Evolutionary conservation across 2,797 vertebrate species (phyloP).

Genomic region (Xyrichtys novacula): DNA sequence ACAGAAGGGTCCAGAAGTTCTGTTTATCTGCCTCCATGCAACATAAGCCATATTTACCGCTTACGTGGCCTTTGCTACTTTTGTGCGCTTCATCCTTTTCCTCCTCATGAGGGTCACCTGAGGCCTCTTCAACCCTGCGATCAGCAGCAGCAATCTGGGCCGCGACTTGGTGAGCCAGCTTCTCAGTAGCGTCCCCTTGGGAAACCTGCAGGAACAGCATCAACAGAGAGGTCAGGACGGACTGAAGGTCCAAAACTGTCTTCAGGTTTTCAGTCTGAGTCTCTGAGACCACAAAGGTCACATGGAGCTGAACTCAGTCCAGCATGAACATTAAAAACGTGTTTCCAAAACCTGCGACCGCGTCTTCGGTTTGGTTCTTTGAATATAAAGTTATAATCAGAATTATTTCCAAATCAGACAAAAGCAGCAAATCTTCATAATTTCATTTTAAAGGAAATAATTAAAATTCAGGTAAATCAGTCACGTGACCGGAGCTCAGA

Average conservation of each 20-base stretch:
- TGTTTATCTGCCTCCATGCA: conserved; percentile 58
- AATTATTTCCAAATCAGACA: no score
- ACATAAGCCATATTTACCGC: conserved; percentile 87
- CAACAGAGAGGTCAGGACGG: not conserved
- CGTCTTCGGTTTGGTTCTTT: no score
- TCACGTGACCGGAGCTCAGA: no score
- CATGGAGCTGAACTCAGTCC: not conserved
- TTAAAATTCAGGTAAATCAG: no score
- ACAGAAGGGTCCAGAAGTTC: no score
- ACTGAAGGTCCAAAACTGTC: not conserved
- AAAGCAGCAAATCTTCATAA: no score
- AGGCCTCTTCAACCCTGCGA: conserved; percentile 88
- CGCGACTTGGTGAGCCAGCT: conserved; percentile 92
- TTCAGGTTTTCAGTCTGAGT: not conserved
- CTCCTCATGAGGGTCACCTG: conserved; percentile 90
- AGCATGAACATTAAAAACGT: no score
- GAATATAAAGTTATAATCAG: no score
- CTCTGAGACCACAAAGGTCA: not conserved
- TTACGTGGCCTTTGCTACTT: conserved; percentile 92
- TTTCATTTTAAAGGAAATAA: no score
- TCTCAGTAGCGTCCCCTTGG: conserved; percentile 91
- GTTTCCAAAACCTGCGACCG: no score
- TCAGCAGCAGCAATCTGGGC: conserved; percentile 87
- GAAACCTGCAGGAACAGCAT: conserved; percentile 82
- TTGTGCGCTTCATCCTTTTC: conserved; percentile 91